Conservation (phyloP, 2,113 vertebrate genomes). For the Archilochus colubris region DNA sequence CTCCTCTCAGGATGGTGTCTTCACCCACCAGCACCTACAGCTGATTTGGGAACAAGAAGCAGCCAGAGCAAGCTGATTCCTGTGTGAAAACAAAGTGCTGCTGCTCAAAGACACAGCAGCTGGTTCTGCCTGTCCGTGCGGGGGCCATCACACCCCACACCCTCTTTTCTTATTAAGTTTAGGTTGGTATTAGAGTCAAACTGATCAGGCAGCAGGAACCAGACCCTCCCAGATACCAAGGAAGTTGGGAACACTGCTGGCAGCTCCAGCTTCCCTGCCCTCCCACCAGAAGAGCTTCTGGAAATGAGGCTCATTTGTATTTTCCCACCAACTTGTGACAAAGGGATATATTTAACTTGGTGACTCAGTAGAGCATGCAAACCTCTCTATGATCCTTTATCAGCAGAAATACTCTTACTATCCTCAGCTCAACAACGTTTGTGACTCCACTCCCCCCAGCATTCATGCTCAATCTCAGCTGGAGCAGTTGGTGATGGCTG, state of each 20-base stretch:
- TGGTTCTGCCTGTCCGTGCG: neutral
- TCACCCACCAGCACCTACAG: neutral
- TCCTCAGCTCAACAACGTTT: neutral
- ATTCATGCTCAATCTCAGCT: neutral
- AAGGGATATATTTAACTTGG: neutral
- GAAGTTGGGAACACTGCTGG: neutral
- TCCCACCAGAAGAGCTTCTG: neutral
- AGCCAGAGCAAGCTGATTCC: neutral
- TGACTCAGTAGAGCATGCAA: slow-evolving; percentile 1
- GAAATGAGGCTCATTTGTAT: neutral
- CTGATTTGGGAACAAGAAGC: neutral
- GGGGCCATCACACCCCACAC: rapidly evolving
- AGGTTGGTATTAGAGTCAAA: neutral
- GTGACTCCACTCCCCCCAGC: neutral
- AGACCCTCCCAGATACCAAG: neutral
- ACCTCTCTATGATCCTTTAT: neutral
- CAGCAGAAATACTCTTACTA: slow-evolving; percentile 23
- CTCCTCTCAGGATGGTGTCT: neutral
- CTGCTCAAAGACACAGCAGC: neutral
- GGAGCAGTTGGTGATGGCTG: neutral
- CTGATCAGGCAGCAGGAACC: neutral
- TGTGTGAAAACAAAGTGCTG: neutral
- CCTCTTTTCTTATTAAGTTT: no score
- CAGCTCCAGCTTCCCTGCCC: neutral
- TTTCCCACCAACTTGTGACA: neutral